Percentiles rank a stretch among this genome's conserved stretches.
These are phyloP conservation scores for Trachelus stipa DNA, from an alignment of 2,888 invertebrate genomes.

Conservation along the genomic window DNA sequence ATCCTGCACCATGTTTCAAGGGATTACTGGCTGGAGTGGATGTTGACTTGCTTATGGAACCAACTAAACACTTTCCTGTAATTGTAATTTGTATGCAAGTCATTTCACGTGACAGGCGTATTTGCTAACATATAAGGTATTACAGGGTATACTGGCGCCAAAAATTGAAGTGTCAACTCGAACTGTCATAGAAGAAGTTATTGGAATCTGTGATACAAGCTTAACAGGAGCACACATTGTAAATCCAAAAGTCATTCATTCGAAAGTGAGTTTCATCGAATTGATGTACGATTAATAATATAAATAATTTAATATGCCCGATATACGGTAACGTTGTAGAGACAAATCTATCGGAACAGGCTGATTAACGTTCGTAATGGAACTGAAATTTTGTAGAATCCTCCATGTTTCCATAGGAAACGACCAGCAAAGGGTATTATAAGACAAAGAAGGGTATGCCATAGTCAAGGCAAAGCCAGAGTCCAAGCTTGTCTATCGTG, in stretches of 20 bases:
- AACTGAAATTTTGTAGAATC: constrained; percentile 38
- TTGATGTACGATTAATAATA: not conserved
- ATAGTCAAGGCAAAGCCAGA: constrained; percentile 45
- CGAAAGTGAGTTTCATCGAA: constrained; percentile 48
- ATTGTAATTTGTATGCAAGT: constrained; percentile 35
- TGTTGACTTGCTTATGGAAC: constrained; percentile 77
- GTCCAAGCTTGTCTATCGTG: constrained; percentile 42
- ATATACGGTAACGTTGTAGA: not conserved
- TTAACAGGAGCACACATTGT: constrained; percentile 47
- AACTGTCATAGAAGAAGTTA: constrained; percentile 75
- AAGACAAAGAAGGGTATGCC: constrained; percentile 60
- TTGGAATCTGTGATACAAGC: constrained; percentile 42
- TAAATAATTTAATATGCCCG: not conserved
- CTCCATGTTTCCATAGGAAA: constrained; percentile 43
- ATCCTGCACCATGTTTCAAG: constrained; percentile 70
- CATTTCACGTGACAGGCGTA: not conserved
- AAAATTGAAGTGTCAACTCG: constrained; percentile 79
- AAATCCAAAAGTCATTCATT: constrained; percentile 65
- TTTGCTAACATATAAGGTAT: constrained; percentile 20
- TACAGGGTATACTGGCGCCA: constrained; percentile 77
- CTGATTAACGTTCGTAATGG: not conserved
- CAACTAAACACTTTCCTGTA: constrained; percentile 76
- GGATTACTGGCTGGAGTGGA: constrained; percentile 72
- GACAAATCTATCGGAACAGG: not conserved
- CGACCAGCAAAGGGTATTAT: constrained; percentile 47